Percentiles rank a stretch among this genome's conserved stretches.
Evolutionary conservation across 2,888 invertebrate species (phyloP).

Genomic region (Synergus japonicus): DNA sequence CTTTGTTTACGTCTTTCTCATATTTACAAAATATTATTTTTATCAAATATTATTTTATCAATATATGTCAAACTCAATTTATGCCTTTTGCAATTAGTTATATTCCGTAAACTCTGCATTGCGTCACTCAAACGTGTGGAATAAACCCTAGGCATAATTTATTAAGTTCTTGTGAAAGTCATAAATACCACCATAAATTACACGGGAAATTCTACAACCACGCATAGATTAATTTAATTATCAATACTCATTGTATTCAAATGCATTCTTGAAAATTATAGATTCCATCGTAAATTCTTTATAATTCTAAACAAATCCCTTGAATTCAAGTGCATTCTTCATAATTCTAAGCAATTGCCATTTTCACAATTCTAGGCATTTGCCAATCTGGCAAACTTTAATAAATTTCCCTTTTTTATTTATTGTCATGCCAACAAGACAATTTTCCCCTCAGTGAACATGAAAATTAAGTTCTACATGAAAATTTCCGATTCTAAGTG

Average conservation of each 20-base stretch:
- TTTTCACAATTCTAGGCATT: background rate
- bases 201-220: background rate
- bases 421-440: background rate
- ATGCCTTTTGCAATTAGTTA: background rate
- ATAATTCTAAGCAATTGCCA: background rate
- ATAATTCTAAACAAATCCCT: no score
- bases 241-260: background rate
- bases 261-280: background rate
- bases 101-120: background rate
- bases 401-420: background rate
- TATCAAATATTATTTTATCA: no score
- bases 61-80: background rate
- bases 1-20: background rate
- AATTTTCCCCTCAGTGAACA: background rate
- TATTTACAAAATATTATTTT: background rate
- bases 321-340: no score
- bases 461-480: background rate
- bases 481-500: background rate
- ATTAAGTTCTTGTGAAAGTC: background rate
- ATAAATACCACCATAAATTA: background rate
- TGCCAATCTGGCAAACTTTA: no score
- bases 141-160: background rate
- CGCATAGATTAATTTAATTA: background rate
- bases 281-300: no score
- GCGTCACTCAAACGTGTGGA: background rate